Base-by-base conservation (phyloP, 2,797 vertebrate genomes). In the Staurois parvus region DNA sequence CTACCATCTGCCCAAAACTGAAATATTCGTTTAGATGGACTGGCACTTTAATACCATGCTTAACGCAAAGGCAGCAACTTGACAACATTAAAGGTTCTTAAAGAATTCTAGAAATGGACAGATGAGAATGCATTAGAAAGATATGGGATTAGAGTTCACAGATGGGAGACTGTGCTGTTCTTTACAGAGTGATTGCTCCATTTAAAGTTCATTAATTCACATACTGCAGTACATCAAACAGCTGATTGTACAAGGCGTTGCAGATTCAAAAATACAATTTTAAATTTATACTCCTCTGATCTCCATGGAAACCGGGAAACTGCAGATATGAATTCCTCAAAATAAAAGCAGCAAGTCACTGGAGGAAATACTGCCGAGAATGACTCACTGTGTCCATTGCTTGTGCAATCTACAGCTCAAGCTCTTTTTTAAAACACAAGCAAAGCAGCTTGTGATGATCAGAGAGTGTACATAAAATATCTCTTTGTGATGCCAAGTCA, bases 241-340 rank as follows among this genome's bases (percentile, higher is more conserved):
- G 78, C 72, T 75, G 42, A 76, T 76, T 85, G 72, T 75, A 76
- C 72, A 74, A 85, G 84, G 75, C 67, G 8, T 87, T 73, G 15
- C 32, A 83, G 59, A 78, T 66, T 87, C 85, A 84, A 30, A 82
- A 87, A 83, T 79, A 83, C 81, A 48, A 64, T 84, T 80, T 80
- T 74, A 86, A 83, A 84, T 74, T 73, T 84, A 84, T 75, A 72
- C 30, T 84, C 56, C 52, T 75, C 45, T 37, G 72, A 70, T 88
- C 62, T n/a, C 70, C 56, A 90, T 26, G 79, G 67, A 69, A 11
- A 76, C 17, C 15, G 56, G 70, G 87, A 30, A 28, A 26, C 3
- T 80, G 26, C 85, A 84, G 79, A 17, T 88, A 79, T 28, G 45
- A 10, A 70, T 72, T 13, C 70, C 52, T 70, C 34, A 84, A 81